Evolutionary conservation across 2,888 invertebrate species (phyloP).

Genomic region (Augochlorella aurata): DNA sequence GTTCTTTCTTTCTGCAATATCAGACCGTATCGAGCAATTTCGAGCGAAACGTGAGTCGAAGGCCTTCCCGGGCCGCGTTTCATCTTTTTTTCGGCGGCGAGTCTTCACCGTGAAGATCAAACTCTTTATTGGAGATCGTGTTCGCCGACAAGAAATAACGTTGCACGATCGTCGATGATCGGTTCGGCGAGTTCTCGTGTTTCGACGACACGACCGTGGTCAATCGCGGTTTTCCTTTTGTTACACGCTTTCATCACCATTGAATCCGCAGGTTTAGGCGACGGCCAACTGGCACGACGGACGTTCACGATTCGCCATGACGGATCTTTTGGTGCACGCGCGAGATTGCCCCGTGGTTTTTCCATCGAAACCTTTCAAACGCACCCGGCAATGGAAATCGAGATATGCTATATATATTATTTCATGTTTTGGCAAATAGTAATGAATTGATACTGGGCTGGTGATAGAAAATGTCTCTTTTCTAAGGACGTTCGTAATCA

Average conservation of each 20-base stretch:
- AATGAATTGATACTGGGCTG: no score
- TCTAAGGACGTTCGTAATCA: background rate
- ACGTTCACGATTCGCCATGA: background rate
- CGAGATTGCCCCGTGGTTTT: background rate
- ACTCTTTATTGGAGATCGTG: constrained; percentile 39
- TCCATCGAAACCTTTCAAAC: background rate
- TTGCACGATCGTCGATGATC: constrained; percentile 37
- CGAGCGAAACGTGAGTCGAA: constrained; percentile 37
- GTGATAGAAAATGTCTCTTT: background rate
- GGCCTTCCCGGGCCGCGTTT: constrained; percentile 14
- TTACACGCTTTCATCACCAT: constrained; percentile 13
- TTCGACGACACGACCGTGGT: constrained; percentile 29
- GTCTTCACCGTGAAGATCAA: constrained; percentile 40
- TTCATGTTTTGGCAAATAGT: no score
- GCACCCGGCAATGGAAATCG: no score
- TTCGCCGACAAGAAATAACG: constrained; percentile 31
- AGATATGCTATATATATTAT: background rate
- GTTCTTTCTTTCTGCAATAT: constrained; percentile 36
- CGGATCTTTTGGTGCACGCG: background rate
- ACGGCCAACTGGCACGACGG: background rate
- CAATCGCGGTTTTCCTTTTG: constrained; percentile 26
- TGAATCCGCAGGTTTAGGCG: constrained; percentile 10
- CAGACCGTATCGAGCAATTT: constrained; percentile 45
- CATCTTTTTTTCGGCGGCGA: background rate
- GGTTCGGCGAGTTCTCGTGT: constrained; percentile 36